Conservation (phyloP, 2,888 invertebrate species). For the Osedax fenrisi region DNA sequence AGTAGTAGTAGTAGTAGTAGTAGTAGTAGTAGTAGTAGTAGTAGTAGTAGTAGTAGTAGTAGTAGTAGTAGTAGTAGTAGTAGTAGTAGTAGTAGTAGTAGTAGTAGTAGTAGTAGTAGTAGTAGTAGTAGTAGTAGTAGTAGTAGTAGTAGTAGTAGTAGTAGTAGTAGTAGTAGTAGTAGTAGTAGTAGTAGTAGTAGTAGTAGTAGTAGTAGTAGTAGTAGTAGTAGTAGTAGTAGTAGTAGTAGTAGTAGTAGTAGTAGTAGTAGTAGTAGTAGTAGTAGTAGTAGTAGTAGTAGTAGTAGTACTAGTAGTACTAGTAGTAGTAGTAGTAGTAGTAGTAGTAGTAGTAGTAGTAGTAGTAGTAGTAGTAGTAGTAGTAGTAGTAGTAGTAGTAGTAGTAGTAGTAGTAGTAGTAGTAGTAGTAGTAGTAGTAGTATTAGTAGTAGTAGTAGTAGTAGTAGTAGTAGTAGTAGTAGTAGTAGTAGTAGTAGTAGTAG, state of each 20-base stretch:
- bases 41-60: not conserved
- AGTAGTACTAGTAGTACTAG: not conserved
- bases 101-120: not conserved
- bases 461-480: conserved; percentile 4
- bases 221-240: not conserved
- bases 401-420: not conserved
- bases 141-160: not conserved
- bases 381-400: not conserved
- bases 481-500: conserved; percentile 2
- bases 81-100: not conserved
- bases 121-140: not conserved
- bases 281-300: not conserved
- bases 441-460: not conserved
- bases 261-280: not conserved
- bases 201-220: not conserved
- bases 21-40: conserved; percentile 8
- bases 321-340: not conserved
- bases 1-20: conserved; percentile 15
- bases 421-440: not conserved
- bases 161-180: conserved; percentile 2
- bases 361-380: not conserved
- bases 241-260: not conserved
- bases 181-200: not conserved
- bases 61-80: not conserved
- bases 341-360: not conserved